These are phyloP conservation scores for Thalassaphorura encarpata DNA, from an alignment of 1,140 invertebrate species.

Conservation along the genomic window DNA sequence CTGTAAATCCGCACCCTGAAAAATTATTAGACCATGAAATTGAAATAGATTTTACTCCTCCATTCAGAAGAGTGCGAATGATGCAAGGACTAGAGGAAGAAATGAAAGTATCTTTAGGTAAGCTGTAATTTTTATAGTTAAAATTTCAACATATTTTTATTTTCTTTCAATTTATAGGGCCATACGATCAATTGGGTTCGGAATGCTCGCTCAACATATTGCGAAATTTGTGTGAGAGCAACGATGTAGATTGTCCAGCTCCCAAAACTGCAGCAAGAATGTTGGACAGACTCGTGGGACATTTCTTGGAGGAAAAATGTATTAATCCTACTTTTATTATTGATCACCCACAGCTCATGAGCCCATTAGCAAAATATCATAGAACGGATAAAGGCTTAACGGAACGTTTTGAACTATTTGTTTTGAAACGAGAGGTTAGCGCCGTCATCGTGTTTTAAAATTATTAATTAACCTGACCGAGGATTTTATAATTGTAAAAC, in stretches of 20 bases:
- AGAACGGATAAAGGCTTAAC: constrained; percentile 76
- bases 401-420: constrained; percentile 95
- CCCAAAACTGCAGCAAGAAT: constrained; percentile 86
- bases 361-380: constrained; percentile 96
- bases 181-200: constrained; percentile 51
- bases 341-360: constrained; percentile 99
- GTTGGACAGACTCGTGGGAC: constrained; percentile 90
- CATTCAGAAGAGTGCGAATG: constrained; percentile 90
- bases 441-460: too few species aligned
- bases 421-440: constrained; percentile 82
- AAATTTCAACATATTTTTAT: neutral
- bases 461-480: neutral
- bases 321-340: constrained; percentile 95
- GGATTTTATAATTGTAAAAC: neutral
- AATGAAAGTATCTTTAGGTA: constrained; percentile 48
- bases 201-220: constrained; percentile 60
- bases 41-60: constrained; percentile 95
- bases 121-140: neutral
- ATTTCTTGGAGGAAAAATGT: constrained; percentile 90
- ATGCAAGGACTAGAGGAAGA: constrained; percentile 76
- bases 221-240: constrained; percentile 70
- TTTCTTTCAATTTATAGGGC: constrained; percentile 12
- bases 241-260: constrained; percentile 81
- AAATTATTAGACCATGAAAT: constrained; percentile 56
- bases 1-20: constrained; percentile 90